Evolutionary conservation across 2,888 invertebrate species (phyloP).

Genomic region (Leuctra nigra): DNA sequence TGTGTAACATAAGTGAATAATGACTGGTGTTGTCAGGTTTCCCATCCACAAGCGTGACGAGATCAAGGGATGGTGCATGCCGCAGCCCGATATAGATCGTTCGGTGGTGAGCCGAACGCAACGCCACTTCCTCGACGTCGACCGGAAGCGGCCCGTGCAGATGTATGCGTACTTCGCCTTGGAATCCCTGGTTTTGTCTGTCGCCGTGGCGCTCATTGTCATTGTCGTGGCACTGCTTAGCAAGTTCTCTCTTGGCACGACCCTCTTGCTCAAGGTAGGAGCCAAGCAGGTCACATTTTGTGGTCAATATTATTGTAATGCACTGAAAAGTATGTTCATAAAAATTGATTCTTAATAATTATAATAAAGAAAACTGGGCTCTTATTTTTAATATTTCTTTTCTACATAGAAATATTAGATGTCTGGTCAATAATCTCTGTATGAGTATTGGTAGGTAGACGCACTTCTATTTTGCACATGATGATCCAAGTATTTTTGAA

Average conservation of each 20-base stretch:
- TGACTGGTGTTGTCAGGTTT: constrained; percentile 43
- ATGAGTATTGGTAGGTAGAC: too few relatives aligned
- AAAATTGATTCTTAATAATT: too few relatives aligned
- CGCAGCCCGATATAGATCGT: constrained; percentile 78
- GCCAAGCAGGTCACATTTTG: too few relatives aligned
- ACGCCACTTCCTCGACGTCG: constrained; percentile 59
- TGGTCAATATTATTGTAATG: too few relatives aligned
- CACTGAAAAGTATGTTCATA: too few relatives aligned
- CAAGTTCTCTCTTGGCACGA: constrained; percentile 55
- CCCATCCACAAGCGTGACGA: constrained; percentile 46
- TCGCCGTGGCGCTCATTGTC: constrained; percentile 50
- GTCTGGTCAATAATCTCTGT: too few relatives aligned
- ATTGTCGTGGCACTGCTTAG: constrained; percentile 54
- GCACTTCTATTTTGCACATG: too few relatives aligned
- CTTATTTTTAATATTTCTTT: too few relatives aligned
- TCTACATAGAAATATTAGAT: too few relatives aligned
- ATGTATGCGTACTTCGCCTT: constrained; percentile 65
- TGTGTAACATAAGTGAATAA: too few relatives aligned
- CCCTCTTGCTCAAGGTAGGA: constrained; percentile 59
- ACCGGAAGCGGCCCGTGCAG: constrained; percentile 69
- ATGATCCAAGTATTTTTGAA: too few relatives aligned
- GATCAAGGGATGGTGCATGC: constrained; percentile 54
- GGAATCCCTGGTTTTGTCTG: constrained; percentile 45
- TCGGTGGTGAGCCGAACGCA: constrained; percentile 79
- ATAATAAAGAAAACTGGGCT: too few relatives aligned